phyloP scores from a whole-genome alignment of 2,888 invertebrate species.

The Limnephilus rhombicus region DNA sequence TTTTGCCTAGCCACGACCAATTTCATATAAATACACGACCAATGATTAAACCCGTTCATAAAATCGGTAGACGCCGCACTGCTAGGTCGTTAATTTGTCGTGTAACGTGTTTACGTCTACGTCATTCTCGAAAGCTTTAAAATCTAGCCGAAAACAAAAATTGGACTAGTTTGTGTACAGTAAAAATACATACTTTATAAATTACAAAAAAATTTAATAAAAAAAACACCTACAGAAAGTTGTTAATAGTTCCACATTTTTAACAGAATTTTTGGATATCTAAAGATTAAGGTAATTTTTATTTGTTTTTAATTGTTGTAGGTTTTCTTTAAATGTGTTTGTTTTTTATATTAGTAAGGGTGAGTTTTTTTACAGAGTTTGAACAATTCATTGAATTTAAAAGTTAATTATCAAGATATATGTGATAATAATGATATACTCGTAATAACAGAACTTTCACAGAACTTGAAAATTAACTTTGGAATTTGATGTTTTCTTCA shows the following conservation, averaged over 20 bases:
- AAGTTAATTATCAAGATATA: too few relatives aligned
- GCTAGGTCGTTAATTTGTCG: not conserved
- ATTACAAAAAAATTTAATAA: too few relatives aligned
- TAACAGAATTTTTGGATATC: too few relatives aligned
- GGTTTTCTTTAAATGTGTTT: too few relatives aligned
- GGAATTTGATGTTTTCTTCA: too few relatives aligned
- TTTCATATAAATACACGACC: slow-evolving; percentile 11
- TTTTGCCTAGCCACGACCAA: not conserved
- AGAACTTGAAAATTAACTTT: too few relatives aligned
- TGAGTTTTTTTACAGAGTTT: too few relatives aligned
- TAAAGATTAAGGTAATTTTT: not conserved
- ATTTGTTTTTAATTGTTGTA: not conserved
- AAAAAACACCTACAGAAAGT: not conserved
- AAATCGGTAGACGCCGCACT: slow-evolving; percentile 22
- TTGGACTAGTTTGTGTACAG: not conserved
- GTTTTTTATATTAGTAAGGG: too few relatives aligned
- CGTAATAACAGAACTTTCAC: too few relatives aligned
- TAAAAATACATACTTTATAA: not conserved
- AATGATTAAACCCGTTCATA: slow-evolving; percentile 34
- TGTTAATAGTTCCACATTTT: too few relatives aligned
- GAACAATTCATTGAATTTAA: too few relatives aligned
- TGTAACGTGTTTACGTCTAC: not conserved
- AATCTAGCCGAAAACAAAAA: not conserved
- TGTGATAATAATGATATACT: too few relatives aligned
- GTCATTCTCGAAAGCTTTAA: not conserved